phyloP scores from a whole-genome alignment of 2,888 invertebrate species.

The Acleris emargana region DNA sequence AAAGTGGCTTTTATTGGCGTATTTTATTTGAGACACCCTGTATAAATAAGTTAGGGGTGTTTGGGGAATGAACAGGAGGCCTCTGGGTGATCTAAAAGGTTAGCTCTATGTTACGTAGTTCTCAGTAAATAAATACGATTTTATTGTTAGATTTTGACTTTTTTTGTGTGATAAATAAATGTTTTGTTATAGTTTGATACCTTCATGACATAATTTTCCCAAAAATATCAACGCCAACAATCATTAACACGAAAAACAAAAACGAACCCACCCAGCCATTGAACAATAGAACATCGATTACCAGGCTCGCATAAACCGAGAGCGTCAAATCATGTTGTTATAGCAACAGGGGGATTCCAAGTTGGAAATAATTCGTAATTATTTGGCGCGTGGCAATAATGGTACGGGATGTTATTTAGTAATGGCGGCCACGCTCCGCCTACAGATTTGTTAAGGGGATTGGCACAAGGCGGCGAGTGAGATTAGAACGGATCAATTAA shows the following conservation, averaged over 20 bases:
- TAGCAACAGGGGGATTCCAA: slow-evolving; percentile 48
- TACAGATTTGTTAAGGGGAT: slow-evolving; percentile 24
- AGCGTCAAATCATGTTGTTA: slow-evolving; percentile 57
- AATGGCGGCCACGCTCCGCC: slow-evolving; percentile 37
- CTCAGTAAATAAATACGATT: too few relatives aligned
- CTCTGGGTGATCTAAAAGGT: too few relatives aligned
- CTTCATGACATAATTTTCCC: too few relatives aligned
- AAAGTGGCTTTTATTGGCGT: slow-evolving; percentile 14
- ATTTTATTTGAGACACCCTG: background rate
- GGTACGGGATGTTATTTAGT: slow-evolving; percentile 41
- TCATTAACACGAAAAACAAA: slow-evolving; percentile 11
- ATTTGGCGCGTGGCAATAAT: slow-evolving; percentile 63
- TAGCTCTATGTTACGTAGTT: too few relatives aligned
- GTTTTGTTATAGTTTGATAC: too few relatives aligned
- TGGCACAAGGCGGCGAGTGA: slow-evolving; percentile 4
- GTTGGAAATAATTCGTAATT: slow-evolving; percentile 54
- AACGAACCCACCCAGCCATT: slow-evolving; percentile 19
- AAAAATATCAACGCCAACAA: too few relatives aligned
- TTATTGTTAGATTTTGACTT: too few relatives aligned
- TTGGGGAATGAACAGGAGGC: background rate
- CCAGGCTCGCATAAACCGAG: slow-evolving; percentile 50
- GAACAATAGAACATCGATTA: slow-evolving; percentile 38
- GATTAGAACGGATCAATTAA: slow-evolving; percentile 7
- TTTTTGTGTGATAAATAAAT: too few relatives aligned
- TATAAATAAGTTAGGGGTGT: too few relatives aligned